Base-by-base conservation (phyloP, 2,113 vertebrate species). In the Cheirogaleus medius region DNA sequence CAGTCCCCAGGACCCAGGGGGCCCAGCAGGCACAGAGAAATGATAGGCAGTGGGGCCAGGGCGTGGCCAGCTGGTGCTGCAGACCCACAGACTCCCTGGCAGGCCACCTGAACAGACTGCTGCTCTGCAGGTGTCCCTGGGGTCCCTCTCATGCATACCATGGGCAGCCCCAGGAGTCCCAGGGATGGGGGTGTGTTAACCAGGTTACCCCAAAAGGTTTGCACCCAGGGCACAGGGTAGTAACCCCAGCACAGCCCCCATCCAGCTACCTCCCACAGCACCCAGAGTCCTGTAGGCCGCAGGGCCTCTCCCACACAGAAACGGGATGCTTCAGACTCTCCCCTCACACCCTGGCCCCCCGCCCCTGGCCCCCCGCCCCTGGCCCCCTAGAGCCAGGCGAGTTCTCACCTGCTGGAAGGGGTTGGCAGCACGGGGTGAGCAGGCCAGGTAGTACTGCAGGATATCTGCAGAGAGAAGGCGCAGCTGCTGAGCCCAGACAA, bases 331-430 rank as follows among this genome's bases (percentile, higher is more conserved):
- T 47, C 80, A 42, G 25, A 13, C 27, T 44, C 54, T 27, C 58
- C 84, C 76, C 3, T 5, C 12, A 39, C 21, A 54, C 17, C 32
- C 49, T 1, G 7, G 49, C n/a, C 29, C 34, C 74, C 7, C 4
- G 3, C 5, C 58, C 56, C 37, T 6, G 2, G 3, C 58, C 68
- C 27, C 56, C 37, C 8, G 2, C 5, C 58, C 68, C 27, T 1
- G 3, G 23, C 56, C 47, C 47, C 64, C 37, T 18, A 6, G 39
- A 34, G 8, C 68, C 3, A 12, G 49, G 27, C 0, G 3, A 0
- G 34, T 63, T 98, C 98, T 97, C 98, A 99, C 99, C 99, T 99
- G 99, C 98, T 99, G 99, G 98, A 99, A 99, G 76, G 99, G 99
- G 98, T 99, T 99, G 94, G 98, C 93, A 88, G 99, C 99, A 0